phyloP scores from a whole-genome alignment of 2,888 invertebrate genomes.

The Catotricha subobsoleta region DNA sequence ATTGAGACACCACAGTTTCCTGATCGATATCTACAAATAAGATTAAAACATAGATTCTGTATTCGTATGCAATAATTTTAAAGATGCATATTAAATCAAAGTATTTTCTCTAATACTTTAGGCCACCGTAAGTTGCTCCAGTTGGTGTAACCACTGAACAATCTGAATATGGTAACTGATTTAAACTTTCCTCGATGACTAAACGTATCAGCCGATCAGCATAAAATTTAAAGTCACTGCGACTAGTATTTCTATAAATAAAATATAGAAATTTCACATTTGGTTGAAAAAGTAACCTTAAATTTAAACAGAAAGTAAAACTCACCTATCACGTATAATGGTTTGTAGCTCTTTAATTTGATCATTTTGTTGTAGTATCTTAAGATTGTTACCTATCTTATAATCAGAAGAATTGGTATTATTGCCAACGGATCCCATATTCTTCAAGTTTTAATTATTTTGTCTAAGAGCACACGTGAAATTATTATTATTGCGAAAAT shows the following conservation, averaged over 20 bases:
- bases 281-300: not conserved
- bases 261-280: constrained; percentile 2
- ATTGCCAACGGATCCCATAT: constrained; percentile 9
- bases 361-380: constrained; percentile 23
- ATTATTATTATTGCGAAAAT: no score
- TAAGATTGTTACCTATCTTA: constrained; percentile 25
- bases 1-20: constrained; percentile 99
- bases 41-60: not conserved
- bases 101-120: constrained; percentile 33
- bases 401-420: constrained; percentile 4
- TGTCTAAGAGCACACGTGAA: no score
- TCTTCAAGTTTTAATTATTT: no score
- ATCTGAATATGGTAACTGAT: constrained; percentile 86
- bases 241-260: constrained; percentile 59
- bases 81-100: not conserved
- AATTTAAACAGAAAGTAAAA: not conserved
- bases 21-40: constrained; percentile 48
- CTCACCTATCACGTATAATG: constrained; percentile 71
- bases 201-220: constrained; percentile 93
- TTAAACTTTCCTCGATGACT: constrained; percentile 94
- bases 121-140: constrained; percentile 65
- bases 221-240: constrained; percentile 96
- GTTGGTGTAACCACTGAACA: constrained; percentile 88
- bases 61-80: not conserved
- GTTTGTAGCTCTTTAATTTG: constrained; percentile 53